Conservation (phyloP, 2,797 vertebrate genomes). For the Scolopax bukidnonensis region DNA sequence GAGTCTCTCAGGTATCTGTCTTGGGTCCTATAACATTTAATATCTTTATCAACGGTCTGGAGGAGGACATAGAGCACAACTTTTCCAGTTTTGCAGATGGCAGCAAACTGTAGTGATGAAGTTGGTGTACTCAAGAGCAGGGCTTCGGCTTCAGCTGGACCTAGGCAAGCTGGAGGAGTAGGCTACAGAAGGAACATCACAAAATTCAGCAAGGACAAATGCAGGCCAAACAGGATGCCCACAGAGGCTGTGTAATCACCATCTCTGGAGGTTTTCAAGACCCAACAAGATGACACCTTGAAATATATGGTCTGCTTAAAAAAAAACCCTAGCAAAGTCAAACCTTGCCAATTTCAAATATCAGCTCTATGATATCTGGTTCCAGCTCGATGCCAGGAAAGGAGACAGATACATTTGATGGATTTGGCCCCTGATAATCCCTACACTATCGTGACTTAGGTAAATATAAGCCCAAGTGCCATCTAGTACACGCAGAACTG, state of each 20-base stretch:
- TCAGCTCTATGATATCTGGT: conserved; percentile 75
- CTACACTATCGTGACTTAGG: background rate
- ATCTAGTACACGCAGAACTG: background rate
- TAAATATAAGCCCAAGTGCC: background rate
- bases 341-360: conserved; percentile 78
- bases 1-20: background rate
- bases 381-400: conserved; percentile 84
- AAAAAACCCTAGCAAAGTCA: background rate
- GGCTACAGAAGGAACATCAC: background rate
- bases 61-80: background rate
- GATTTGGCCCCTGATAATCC: background rate
- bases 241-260: background rate
- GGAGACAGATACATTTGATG: conserved; percentile 77
- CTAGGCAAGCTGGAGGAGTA: background rate
- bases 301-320: background rate
- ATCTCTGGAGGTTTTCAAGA: background rate
- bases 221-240: background rate
- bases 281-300: background rate
- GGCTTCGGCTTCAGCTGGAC: background rate
- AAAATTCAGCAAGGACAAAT: background rate
- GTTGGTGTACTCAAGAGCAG: background rate
- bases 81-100: background rate
- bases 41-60: background rate
- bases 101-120: background rate
- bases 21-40: background rate